These are phyloP conservation scores for Spea multiplicata DNA, from an alignment of 2,113 vertebrate species.

Conservation along the genomic window DNA sequence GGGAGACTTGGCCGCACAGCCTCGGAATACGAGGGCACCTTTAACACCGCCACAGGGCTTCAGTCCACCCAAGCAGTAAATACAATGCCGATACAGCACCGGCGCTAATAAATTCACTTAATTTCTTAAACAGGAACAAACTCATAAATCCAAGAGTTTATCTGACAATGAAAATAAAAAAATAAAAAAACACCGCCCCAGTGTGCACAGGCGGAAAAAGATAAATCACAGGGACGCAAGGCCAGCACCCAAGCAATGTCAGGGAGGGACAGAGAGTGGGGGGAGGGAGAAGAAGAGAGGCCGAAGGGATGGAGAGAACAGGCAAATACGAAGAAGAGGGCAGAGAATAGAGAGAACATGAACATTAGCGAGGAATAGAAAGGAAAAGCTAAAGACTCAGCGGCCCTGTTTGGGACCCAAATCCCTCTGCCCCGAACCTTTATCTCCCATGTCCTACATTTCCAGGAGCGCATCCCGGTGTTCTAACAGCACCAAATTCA, in stretches of 20 bases:
- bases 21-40: background rate
- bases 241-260: conserved; percentile 12
- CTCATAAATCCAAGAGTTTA: conserved; percentile 41
- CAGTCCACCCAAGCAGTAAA: conserved; percentile 32
- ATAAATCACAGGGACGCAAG: conserved; percentile 42
- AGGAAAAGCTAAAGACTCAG: no score
- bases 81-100: conserved; percentile 20
- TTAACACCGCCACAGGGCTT: conserved; percentile 19
- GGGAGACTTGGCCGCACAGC: background rate
- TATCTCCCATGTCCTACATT: no score
- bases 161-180: conserved; percentile 36
- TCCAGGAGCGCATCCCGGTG: no score
- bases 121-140: conserved; percentile 47
- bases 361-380: no score
- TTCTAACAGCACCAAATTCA: no score
- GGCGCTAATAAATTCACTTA: conserved; percentile 40
- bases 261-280: background rate
- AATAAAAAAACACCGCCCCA: conserved; percentile 6
- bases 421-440: no score
- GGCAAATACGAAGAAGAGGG: background rate
- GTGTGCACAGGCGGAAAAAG: conserved; percentile 1
- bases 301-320: background rate
- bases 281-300: background rate
- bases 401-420: no score
- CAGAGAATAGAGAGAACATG: background rate